Evolutionary conservation across 1,140 invertebrate species (phyloP).

Genomic region (Drosophila mauritiana): DNA sequence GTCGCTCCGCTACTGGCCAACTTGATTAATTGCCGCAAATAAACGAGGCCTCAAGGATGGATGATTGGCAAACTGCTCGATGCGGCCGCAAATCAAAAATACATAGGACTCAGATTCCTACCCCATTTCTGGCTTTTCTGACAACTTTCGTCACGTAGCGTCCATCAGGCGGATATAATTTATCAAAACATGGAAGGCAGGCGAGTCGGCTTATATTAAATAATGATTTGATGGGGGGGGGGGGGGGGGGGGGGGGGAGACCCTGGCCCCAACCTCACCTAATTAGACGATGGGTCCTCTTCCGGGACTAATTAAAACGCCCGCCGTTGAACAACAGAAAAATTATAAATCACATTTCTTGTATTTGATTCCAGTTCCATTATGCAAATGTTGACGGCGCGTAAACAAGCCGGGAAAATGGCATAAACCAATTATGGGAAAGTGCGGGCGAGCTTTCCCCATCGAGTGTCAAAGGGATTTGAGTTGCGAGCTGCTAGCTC

Average conservation of each 20-base stretch:
- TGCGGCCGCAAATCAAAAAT: constrained; percentile 68
- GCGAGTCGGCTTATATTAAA: constrained; percentile 58
- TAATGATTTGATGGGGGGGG: constrained; percentile 75
- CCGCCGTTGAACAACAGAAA: constrained; percentile 32
- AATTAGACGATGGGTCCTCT: constrained; percentile 46
- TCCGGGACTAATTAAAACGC: constrained; percentile 49
- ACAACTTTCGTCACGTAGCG: constrained; percentile 75
- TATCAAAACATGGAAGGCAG: constrained; percentile 56
- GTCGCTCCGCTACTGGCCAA: constrained; percentile 49
- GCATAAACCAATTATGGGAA: constrained; percentile 62
- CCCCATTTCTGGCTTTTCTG: not conserved
- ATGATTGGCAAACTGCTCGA: constrained; percentile 25
- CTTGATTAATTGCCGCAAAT: constrained; percentile 81
- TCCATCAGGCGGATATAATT: constrained; percentile 77
- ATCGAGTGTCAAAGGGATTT: constrained; percentile 49
- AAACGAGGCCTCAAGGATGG: constrained; percentile 51
- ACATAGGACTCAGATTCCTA: not conserved
- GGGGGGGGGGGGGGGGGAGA: constrained; percentile 69
- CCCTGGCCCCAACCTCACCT: constrained; percentile 15
- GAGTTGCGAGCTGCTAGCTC: not conserved
- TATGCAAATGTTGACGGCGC: constrained; percentile 48
- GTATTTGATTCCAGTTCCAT: constrained; percentile 43
- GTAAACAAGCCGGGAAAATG: constrained; percentile 57
- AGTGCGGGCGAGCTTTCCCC: constrained; percentile 28
- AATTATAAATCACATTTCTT: constrained; percentile 61